These are phyloP conservation scores for Eptatretus atami DNA, from an alignment of 2,797 vertebrate genomes.

Conservation along the genomic window DNA sequence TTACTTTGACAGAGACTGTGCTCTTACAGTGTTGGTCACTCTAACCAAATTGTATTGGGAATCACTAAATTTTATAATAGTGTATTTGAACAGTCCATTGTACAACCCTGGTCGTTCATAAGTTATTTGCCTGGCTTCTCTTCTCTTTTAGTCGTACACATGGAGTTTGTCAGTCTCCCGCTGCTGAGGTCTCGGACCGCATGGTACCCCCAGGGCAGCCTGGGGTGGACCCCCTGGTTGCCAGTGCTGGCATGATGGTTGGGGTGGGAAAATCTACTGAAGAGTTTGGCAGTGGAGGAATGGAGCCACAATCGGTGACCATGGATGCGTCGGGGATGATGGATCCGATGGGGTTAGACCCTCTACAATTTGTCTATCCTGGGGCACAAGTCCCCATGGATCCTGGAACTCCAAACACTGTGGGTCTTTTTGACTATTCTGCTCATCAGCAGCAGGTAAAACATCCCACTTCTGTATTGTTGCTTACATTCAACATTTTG, in stretches of 20 bases:
- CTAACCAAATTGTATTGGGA: too few species aligned
- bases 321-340: constrained; percentile 34
- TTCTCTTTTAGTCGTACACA: constrained; percentile 34
- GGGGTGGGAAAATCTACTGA: background rate
- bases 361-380: constrained; percentile 79
- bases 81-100: too few species aligned
- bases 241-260: background rate
- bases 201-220: constrained; percentile 40
- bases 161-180: constrained; percentile 76
- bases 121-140: constrained; percentile 6
- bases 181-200: constrained; percentile 69
- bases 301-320: constrained; percentile 1
- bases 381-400: constrained; percentile 88
- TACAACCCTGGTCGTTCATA: too few species aligned
- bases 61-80: too few species aligned
- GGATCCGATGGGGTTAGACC: constrained; percentile 75
- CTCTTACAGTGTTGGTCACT: too few species aligned
- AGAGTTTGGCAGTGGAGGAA: background rate
- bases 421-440: constrained; percentile 83
- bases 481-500: too few species aligned
- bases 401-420: constrained; percentile 43
- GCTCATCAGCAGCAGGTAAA: constrained; percentile 35
- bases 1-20: too few species aligned
- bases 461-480: background rate
- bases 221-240: background rate